These are phyloP conservation scores for Myrmecobius fasciatus DNA, from an alignment of 2,113 vertebrate species.

Conservation along the genomic window DNA sequence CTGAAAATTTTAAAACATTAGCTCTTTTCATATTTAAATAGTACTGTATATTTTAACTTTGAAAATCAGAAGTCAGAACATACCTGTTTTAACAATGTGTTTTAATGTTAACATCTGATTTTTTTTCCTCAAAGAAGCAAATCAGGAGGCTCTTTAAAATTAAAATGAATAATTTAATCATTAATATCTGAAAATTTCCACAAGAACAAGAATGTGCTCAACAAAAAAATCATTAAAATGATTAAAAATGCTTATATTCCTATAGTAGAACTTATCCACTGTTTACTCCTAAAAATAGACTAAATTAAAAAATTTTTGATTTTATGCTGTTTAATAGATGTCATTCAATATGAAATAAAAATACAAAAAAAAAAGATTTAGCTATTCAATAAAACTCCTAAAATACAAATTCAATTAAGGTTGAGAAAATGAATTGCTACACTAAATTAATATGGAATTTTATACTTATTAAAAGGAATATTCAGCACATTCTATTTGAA, in stretches of 20 bases:
- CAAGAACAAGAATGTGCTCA: conserved; percentile 72
- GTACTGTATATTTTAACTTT: conserved; percentile 48
- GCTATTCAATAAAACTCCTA: conserved; percentile 67
- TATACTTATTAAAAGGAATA: conserved; percentile 60
- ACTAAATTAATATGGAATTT: conserved; percentile 61
- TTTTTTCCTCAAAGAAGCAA: conserved; percentile 70
- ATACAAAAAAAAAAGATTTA: conserved; percentile 66
- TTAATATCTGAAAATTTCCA: conserved; percentile 78
- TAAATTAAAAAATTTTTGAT: conserved; percentile 66
- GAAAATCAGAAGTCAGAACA: conserved; percentile 43
- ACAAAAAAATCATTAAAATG: conserved; percentile 72
- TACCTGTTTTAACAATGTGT: conserved; percentile 53
- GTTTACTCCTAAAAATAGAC: conserved; percentile 64
- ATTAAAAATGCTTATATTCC: conserved; percentile 68
- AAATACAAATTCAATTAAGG: conserved; percentile 70
- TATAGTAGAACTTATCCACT: conserved; percentile 67
- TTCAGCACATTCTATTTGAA: conserved; percentile 60
- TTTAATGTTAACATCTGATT: conserved; percentile 76
- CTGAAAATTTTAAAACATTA: not conserved
- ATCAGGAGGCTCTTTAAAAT: conserved; percentile 77
- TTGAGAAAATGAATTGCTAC: conserved; percentile 48
- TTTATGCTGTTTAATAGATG: conserved; percentile 64
- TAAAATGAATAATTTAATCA: conserved; percentile 74
- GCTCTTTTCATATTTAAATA: conserved; percentile 50
- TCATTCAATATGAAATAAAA: conserved; percentile 66